Evolutionary conservation across 2,888 invertebrate genomes (phyloP), one percentile per base, ranked within the genome.

Genomic region (Strigamia crassipes): DNA sequence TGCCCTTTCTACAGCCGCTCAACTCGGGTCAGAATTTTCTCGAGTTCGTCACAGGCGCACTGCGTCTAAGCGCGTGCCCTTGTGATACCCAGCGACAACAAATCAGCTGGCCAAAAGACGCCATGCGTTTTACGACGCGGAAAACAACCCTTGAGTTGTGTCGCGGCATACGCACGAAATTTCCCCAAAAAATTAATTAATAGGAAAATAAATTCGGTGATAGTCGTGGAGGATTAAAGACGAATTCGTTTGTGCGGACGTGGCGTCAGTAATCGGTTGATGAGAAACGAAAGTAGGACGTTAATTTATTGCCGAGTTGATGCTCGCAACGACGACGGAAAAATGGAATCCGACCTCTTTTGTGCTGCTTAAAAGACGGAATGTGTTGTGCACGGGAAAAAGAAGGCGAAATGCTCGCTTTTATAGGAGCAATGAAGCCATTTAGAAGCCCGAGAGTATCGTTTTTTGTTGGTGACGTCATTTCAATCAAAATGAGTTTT

Each of bases 401-500:
- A 31, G 31, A 27, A 73, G 15, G 73, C 12, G 23, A 15, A 73
- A 73, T 15, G 31, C 31, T 73, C 73, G 31, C 31, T 73, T 73
- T 73, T 73, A 73, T 73, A 27, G 31, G 15, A 23, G 73, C 31
- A 73, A 73, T 27, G 73, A 73, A 73, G 73, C 73, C 73, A 73
- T 27, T 73, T 31, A 73, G 27, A 73, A 27, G n/a, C 73, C 31
- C 73, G 15, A 73, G 56, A 56, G 56, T 56, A 56, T 15, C 73
- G 73, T 73, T 31, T 73, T 73, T 73, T 73, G 27, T 73, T 31
- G 3, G 73, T 73, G 73, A 73, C 73, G 73, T 73, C 23, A 73
- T 31, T 73, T 73, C 73, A 73, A 73, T 73, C 73, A 73, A 73
- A 73, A 73, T 73, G 73, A 73, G 27, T 73, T 73, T 73, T 15